Conservation (phyloP, 2,797 vertebrate genomes). For the Notolabrus celidotus region DNA sequence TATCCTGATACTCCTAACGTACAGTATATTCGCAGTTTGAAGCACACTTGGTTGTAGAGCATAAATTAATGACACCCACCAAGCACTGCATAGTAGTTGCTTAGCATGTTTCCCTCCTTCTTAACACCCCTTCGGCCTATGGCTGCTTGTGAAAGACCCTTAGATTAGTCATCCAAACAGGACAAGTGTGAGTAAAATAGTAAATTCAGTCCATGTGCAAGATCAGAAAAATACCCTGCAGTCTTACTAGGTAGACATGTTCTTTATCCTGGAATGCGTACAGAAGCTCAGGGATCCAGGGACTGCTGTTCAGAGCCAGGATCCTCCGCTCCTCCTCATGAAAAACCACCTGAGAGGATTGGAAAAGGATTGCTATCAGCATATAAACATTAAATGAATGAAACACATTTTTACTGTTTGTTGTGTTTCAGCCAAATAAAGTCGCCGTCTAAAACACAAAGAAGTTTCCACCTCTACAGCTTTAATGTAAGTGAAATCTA, state of each 20-base stretch:
- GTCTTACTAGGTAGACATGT: conserved; percentile 92
- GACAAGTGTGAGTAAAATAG: background rate
- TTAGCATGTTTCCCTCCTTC: too few relatives aligned
- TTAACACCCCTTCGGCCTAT: too few relatives aligned
- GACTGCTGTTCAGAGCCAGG: conserved; percentile 88
- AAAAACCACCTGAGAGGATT: conserved; percentile 87
- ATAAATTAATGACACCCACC: background rate
- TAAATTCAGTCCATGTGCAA: background rate
- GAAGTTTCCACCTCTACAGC: background rate
- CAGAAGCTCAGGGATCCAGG: conserved; percentile 94
- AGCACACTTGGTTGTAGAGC: too few relatives aligned
- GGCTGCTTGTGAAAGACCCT: background rate
- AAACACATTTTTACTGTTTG: background rate
- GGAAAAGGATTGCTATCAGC: conserved; percentile 15
- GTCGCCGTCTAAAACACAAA: background rate
- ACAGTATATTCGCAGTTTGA: too few relatives aligned
- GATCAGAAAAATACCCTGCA: conserved; percentile 2
- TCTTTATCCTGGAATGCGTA: conserved; percentile 96
- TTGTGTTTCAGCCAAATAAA: too few relatives aligned
- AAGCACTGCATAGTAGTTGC: too few relatives aligned
- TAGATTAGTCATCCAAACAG: conserved; percentile 6
- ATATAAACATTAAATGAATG: background rate
- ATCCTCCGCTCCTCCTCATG: conserved; percentile 93
- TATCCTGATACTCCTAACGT: too few relatives aligned
- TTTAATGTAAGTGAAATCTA: background rate